phyloP scores from a whole-genome alignment of 2,797 vertebrate species.

The Sebastes flavidus region DNA sequence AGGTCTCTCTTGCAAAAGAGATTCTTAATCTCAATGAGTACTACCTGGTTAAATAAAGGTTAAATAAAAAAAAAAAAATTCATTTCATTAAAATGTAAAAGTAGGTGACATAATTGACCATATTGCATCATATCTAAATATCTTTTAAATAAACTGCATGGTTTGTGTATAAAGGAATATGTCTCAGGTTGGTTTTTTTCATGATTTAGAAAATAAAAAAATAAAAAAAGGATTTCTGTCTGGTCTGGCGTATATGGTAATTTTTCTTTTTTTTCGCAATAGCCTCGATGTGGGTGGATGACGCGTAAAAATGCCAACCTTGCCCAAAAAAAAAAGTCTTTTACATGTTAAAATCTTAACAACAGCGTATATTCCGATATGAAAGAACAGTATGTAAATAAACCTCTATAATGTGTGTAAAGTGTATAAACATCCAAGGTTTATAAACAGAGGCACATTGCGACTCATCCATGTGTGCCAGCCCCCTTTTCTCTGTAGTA shows the following conservation, averaged over 20 bases:
- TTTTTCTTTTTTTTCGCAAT: background rate
- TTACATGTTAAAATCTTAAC: background rate
- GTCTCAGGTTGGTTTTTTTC: rapidly evolving
- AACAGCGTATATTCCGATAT: rapidly evolving
- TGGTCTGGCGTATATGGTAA: background rate
- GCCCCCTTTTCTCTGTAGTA: constrained; percentile 33
- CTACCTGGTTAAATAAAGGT: no score
- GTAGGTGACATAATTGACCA: rapidly evolving
- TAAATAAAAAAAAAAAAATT: rapidly evolving
- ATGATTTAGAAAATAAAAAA: background rate
- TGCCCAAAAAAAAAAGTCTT: background rate
- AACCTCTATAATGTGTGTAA: rapidly evolving
- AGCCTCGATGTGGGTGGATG: background rate
- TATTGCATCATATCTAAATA: no score
- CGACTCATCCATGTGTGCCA: background rate
- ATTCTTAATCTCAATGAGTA: no score
- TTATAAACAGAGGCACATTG: constrained; percentile 74
- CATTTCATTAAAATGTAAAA: no score
- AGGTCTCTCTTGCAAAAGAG: no score
- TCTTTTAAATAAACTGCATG: background rate
- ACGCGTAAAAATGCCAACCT: background rate
- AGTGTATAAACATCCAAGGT: background rate
- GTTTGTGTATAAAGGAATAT: background rate
- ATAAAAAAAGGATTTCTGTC: background rate
- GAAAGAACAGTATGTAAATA: rapidly evolving